These are phyloP conservation scores for Psylliodes chrysocephalus DNA, from an alignment of 2,888 invertebrate genomes.

Conservation along the genomic window DNA sequence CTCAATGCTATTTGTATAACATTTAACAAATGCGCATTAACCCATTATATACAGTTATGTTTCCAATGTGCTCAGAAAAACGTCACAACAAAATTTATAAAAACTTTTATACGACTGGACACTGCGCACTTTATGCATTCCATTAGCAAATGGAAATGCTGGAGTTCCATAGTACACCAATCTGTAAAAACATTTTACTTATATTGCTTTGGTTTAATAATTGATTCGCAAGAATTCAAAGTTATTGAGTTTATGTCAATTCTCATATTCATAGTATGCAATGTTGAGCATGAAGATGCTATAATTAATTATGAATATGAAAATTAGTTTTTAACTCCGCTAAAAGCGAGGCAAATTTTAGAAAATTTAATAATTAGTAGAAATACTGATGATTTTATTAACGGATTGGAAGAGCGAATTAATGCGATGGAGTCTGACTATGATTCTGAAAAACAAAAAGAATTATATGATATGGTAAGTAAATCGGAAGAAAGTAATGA, in stretches of 20 bases:
- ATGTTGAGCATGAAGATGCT: background rate
- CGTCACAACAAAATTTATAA: background rate
- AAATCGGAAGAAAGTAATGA: background rate
- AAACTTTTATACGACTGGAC: background rate
- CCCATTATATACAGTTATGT: background rate
- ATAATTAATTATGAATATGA: background rate
- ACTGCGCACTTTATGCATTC: background rate
- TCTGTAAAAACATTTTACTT: background rate
- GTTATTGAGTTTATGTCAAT: background rate
- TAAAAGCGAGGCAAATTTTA: background rate
- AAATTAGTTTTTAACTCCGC: background rate
- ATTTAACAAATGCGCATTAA: background rate
- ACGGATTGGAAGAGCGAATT: background rate
- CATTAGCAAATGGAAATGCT: background rate
- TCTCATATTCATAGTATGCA: background rate
- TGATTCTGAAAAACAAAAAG: background rate
- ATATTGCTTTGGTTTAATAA: background rate
- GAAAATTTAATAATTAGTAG: background rate
- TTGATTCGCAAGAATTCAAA: background rate
- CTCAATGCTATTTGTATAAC: background rate
- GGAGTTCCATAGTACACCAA: background rate
- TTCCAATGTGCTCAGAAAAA: background rate
- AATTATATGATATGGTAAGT: background rate
- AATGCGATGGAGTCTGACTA: background rate
- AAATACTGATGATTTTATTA: background rate